A percentile compares a stretch with the other conserved stretches of the same genome.
Conservation (phyloP, 2,113 vertebrate genomes). For the Halichoeres trimaculatus region DNA sequence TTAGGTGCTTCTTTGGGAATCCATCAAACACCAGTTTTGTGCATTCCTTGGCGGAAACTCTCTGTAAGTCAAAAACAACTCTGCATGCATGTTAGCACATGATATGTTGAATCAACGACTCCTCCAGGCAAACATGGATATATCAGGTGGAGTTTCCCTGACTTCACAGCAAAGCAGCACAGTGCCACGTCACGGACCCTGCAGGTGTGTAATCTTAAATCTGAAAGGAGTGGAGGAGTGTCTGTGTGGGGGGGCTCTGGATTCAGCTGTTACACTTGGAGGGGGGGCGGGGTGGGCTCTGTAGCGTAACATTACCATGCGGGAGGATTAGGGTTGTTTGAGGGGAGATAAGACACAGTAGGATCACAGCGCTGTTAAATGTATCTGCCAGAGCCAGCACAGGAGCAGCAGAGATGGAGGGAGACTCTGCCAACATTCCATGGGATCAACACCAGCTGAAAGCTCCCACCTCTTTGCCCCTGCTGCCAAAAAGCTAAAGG, state of each 20-base stretch:
- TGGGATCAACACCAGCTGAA: conserved; percentile 51
- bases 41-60: not conserved
- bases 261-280: conserved; percentile 28
- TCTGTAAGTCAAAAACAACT: conserved; percentile 3
- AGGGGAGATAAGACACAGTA: conserved; percentile 73
- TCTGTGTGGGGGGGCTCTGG: conserved; percentile 9
- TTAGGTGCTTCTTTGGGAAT: not conserved
- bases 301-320: conserved; percentile 62
- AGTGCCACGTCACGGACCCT: conserved; percentile 46
- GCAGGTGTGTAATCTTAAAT: conserved; percentile 70
- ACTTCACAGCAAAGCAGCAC: conserved; percentile 39
- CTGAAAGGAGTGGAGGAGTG: not conserved
- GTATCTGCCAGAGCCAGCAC: conserved; percentile 65
- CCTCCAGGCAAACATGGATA: conserved; percentile 23
- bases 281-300: not conserved
- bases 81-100: not conserved
- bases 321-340: conserved; percentile 76
- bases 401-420: conserved; percentile 51
- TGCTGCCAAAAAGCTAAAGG: conserved; percentile 18
- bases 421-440: conserved; percentile 72
- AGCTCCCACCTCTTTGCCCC: conserved; percentile 23
- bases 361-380: conserved; percentile 78
- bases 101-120: conserved; percentile 33
- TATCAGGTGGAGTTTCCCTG: conserved; percentile 35
- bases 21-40: not conserved